phyloP scores from a whole-genome alignment of 2,113 vertebrate species.

The Jacana jacana region DNA sequence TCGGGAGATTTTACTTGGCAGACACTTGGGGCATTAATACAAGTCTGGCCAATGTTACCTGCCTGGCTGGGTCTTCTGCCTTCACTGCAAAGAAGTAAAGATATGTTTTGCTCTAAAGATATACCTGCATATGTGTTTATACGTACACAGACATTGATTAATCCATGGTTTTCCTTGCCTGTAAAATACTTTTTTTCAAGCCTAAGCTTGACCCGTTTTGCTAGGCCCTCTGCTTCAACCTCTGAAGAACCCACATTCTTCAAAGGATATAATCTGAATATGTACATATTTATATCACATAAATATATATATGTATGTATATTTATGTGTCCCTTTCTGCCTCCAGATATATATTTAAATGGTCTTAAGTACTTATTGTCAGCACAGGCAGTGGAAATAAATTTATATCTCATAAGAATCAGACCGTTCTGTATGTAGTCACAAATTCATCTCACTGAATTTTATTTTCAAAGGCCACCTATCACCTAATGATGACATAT shows the following conservation, averaged over 20 bases:
- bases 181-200: not conserved
- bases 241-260: not conserved
- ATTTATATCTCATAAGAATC: not conserved
- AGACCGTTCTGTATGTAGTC: not conserved
- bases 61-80: not conserved
- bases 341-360: not conserved
- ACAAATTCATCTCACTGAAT: not conserved
- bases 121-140: not conserved
- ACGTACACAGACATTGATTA: not conserved
- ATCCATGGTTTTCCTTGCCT: not conserved
- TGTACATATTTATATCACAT: not conserved
- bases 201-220: not conserved
- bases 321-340: not conserved
- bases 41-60: not conserved
- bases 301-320: no score
- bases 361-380: not conserved
- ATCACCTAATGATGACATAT: conserved; percentile 5
- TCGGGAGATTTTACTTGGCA: not conserved
- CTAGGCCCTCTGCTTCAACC: not conserved
- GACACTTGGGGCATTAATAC: not conserved
- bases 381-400: not conserved
- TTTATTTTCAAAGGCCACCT: not conserved
- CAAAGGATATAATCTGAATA: not conserved
- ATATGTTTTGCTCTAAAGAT: not conserved
- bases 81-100: not conserved